These are phyloP conservation scores for Oligia latruncula DNA, from an alignment of 2,888 invertebrate species.

Conservation along the genomic window DNA sequence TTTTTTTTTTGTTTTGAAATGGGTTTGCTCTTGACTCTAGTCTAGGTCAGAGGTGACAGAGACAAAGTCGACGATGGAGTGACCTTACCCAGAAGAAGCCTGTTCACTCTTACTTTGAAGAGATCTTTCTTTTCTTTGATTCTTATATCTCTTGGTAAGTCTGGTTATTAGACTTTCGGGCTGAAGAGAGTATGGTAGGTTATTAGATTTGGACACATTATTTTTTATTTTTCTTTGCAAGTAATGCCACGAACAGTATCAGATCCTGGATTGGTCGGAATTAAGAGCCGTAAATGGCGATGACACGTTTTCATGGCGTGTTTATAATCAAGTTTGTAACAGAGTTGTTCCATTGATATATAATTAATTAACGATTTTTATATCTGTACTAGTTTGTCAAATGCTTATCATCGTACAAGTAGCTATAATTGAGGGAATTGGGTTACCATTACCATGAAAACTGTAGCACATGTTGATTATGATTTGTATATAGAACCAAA, in stretches of 20 bases:
- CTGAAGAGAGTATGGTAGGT: not conserved
- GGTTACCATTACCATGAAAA: conserved; percentile 34
- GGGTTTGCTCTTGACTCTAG: too few species aligned
- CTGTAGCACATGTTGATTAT: conserved; percentile 4
- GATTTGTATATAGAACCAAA: not conserved
- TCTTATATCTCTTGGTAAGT: not conserved
- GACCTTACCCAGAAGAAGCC: too few species aligned
- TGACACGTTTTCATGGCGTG: not conserved
- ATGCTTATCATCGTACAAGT: conserved; percentile 41
- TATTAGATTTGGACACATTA: not conserved
- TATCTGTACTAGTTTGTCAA: conserved; percentile 33
- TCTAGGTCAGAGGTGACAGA: too few species aligned
- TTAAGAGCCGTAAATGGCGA: not conserved
- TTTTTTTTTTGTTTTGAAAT: too few species aligned
- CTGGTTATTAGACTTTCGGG: not conserved
- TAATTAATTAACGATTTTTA: conserved; percentile 20
- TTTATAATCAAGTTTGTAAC: not conserved
- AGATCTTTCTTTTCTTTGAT: too few species aligned
- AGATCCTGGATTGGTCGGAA: not conserved
- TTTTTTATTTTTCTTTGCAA: not conserved
- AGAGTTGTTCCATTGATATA: conserved; percentile 5
- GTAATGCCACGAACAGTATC: not conserved
- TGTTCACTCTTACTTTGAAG: too few species aligned
- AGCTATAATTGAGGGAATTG: conserved; percentile 38
- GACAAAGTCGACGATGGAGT: too few species aligned